These are phyloP conservation scores for Phymastichus coffea DNA, from an alignment of 1,140 invertebrate species.

Conservation along the genomic window DNA sequence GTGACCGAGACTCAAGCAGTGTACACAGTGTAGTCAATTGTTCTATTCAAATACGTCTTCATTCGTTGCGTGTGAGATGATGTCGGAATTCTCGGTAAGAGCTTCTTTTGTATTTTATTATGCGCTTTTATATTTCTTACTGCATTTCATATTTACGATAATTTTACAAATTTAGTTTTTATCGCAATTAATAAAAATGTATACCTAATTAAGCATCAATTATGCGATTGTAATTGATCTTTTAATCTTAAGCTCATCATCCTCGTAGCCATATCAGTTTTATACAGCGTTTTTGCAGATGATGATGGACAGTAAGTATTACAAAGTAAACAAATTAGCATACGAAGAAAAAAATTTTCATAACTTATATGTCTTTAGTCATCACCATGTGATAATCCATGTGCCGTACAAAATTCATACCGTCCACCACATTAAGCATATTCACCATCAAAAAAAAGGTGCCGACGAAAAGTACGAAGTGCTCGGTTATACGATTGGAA, in stretches of 20 bases:
- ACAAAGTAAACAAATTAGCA: not conserved
- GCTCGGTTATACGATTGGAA: slow-evolving; percentile 47
- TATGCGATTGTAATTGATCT: no score
- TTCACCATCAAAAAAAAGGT: slow-evolving; percentile 39
- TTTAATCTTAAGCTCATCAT: slow-evolving; percentile 29
- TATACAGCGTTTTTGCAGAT: slow-evolving; percentile 21
- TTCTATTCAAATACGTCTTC: not conserved
- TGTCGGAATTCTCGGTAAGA: slow-evolving; percentile 29
- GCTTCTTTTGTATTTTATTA: not conserved
- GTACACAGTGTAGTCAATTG: not conserved
- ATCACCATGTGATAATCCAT: slow-evolving; percentile 49
- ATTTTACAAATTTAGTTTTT: not conserved
- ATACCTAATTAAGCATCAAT: no score
- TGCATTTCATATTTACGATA: not conserved
- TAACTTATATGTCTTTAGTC: slow-evolving; percentile 10
- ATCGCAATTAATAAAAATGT: not conserved
- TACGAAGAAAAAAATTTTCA: no score
- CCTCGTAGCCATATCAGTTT: slow-evolving; percentile 19
- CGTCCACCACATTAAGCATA: slow-evolving; percentile 49
- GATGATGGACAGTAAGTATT: slow-evolving; percentile 36
- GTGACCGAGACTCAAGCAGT: not conserved
- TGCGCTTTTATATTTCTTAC: not conserved
- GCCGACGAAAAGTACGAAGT: slow-evolving; percentile 46
- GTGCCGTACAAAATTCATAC: slow-evolving; percentile 52
- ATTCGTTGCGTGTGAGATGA: slow-evolving; percentile 21